Evolutionary conservation across 2,888 invertebrate species (phyloP).

Genomic region (Unio pictorum): DNA sequence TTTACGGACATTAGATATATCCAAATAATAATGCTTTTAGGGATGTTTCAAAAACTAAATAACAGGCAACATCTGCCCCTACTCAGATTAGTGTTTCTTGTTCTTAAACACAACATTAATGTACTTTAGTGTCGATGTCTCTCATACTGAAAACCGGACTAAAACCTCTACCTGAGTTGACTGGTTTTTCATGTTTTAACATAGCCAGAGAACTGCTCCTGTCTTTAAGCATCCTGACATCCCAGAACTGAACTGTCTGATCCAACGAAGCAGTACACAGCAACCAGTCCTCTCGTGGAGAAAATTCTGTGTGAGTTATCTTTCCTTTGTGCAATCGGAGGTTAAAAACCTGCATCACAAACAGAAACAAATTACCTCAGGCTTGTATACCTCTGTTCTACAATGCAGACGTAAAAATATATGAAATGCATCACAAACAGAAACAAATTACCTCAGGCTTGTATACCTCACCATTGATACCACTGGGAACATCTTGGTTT

Average conservation of each 20-base stretch:
- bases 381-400: neutral
- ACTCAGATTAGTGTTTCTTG: no score
- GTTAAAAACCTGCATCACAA: conserved; percentile 39
- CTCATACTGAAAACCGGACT: neutral
- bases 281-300: conserved; percentile 59
- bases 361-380: conserved; percentile 4
- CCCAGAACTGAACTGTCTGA: conserved; percentile 64
- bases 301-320: conserved; percentile 61
- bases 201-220: conserved; percentile 39
- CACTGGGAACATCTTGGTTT: no score
- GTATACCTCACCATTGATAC: no score
- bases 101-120: no score
- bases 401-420: no score
- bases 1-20: no score
- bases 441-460: conserved; percentile 1
- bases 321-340: conserved; percentile 58
- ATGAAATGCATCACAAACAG: neutral
- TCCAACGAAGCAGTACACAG: conserved; percentile 61
- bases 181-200: conserved; percentile 54
- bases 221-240: conserved; percentile 55
- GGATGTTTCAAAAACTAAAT: no score
- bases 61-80: no score
- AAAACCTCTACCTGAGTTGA: conserved; percentile 55
- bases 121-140: no score
- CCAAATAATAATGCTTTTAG: no score